Conservation (phyloP, 1,140 invertebrate genomes). For the Drosophila dunni region DNA sequence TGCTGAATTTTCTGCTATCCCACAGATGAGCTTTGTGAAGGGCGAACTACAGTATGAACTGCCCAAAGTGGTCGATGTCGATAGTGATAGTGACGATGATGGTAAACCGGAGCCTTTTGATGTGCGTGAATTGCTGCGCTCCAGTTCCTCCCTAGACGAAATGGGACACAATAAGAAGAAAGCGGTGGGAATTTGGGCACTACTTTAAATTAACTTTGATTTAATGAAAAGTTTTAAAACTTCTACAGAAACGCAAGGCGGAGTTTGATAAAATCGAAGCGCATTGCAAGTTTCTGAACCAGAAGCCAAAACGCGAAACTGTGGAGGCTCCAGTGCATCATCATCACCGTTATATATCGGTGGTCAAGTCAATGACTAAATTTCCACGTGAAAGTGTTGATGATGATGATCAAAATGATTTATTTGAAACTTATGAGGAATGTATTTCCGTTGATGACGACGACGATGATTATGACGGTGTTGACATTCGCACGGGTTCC, state of each 20-base stretch:
- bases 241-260: conserved; percentile 55
- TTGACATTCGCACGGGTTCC: background rate
- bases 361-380: background rate
- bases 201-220: background rate
- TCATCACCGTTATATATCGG: background rate
- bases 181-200: background rate
- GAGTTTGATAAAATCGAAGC: conserved; percentile 44
- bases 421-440: background rate
- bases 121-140: conserved; percentile 37
- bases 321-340: background rate
- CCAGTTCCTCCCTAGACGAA: conserved; percentile 36
- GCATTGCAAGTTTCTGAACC: conserved; percentile 1
- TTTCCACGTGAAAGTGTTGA: background rate
- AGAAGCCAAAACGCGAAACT: background rate
- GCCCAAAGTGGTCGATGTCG: background rate
- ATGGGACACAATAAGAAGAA: conserved; percentile 35
- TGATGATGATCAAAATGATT: background rate
- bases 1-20: background rate
- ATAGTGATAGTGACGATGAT: conserved; percentile 9
- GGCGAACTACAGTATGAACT: conserved; percentile 35
- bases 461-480: background rate
- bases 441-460: background rate
- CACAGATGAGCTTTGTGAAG: background rate
- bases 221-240: background rate
- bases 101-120: conserved; percentile 20